These are phyloP conservation scores for Cairina moschata DNA, from an alignment of 2,113 vertebrate species.

Conservation along the genomic window DNA sequence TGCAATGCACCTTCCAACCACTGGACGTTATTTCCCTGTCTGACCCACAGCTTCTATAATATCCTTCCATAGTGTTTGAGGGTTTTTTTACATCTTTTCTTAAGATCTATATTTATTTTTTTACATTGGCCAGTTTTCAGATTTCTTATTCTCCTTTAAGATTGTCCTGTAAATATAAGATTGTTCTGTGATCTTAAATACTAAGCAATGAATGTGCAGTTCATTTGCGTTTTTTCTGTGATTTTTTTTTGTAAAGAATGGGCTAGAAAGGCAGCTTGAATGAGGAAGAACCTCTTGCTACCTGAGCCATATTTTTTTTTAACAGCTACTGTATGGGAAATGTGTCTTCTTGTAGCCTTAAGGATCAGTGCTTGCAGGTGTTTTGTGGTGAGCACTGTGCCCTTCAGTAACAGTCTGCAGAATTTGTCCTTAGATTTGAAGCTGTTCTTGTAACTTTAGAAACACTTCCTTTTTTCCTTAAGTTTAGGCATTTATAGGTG, in stretches of 20 bases:
- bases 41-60: background rate
- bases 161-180: background rate
- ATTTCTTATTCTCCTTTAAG: background rate
- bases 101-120: slow-evolving; percentile 63
- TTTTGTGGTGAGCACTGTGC: background rate
- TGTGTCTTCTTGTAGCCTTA: background rate
- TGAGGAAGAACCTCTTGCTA: slow-evolving; percentile 37
- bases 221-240: background rate
- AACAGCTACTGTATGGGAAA: slow-evolving; percentile 25
- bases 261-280: slow-evolving; percentile 49
- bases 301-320: slow-evolving; percentile 59
- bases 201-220: background rate
- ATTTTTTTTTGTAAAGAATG: background rate
- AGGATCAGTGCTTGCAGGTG: background rate
- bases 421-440: background rate
- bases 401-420: background rate
- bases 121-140: slow-evolving; percentile 62
- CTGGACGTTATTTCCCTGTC: background rate
- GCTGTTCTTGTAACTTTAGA: background rate
- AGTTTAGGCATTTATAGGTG: background rate
- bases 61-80: background rate
- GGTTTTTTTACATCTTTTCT: slow-evolving; percentile 31
- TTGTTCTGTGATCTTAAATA: slow-evolving; percentile 24
- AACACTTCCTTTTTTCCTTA: background rate
- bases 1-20: slow-evolving; percentile 27